These are phyloP conservation scores for Hippocampus barbouri DNA, from an alignment of 2,113 vertebrate genomes.

Conservation along the genomic window DNA sequence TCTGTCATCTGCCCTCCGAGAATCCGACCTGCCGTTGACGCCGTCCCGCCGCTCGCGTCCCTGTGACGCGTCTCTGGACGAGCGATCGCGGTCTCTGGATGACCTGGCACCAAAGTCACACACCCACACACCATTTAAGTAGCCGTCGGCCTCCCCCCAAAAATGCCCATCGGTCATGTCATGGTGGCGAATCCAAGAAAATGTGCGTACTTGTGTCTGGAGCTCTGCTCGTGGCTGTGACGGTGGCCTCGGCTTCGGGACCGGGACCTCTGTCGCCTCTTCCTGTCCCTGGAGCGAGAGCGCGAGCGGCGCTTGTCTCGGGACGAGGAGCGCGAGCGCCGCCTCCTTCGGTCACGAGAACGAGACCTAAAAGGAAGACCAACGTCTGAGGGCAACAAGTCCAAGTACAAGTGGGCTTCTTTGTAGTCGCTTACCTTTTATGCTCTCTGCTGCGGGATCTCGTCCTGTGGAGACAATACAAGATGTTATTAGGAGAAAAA, in stretches of 20 bases:
- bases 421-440: constrained; percentile 58
- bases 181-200: too few relatives aligned
- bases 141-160: too few relatives aligned
- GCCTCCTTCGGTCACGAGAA: constrained; percentile 83
- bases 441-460: constrained; percentile 88
- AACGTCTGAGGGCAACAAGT: background rate
- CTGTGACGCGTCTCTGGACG: constrained; percentile 80
- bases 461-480: constrained; percentile 71
- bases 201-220: constrained; percentile 82
- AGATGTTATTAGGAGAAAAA: too few relatives aligned
- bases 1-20: constrained; percentile 83
- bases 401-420: background rate
- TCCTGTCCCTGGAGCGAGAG: constrained; percentile 82
- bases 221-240: constrained; percentile 80
- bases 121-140: rapidly evolving
- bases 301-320: constrained; percentile 79
- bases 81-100: constrained; percentile 78
- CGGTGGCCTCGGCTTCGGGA: constrained; percentile 85
- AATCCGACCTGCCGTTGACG: constrained; percentile 83
- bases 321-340: constrained; percentile 79
- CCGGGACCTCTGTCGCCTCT: constrained; percentile 82
- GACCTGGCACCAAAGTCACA: constrained; percentile 69
- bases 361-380: constrained; percentile 74
- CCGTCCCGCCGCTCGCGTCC: constrained; percentile 81
- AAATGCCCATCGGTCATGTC: too few relatives aligned